Evolutionary conservation across 2,113 vertebrate genomes (phyloP), one percentile per base, ranked within the genome.

Genomic region (Mormoops blainvillei): DNA sequence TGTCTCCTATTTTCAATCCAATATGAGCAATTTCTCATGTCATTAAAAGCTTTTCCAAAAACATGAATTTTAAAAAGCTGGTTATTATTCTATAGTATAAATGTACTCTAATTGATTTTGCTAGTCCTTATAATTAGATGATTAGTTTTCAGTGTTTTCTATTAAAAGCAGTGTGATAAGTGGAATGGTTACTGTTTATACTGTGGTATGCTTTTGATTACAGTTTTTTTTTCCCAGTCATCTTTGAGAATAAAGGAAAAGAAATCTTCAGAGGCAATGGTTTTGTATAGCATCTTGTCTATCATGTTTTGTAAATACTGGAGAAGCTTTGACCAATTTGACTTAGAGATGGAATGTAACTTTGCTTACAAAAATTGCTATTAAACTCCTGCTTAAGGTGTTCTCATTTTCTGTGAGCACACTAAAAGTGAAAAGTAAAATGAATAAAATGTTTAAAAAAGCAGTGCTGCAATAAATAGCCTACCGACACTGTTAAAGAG

Each of bases 351-450:
- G 99, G 99, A 99, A 99, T 99, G 99, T 99, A 99, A 99, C 99
- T 99, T 99, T 99, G 99, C 99, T 99, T 99, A 99, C 99, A 99
- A 99, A 98, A 99, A 99, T 99, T 99, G 99, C 99, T 99, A 99
- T 99, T 99, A 99, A 99, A 99, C 98, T 99, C 98, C 98, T 99
- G 99, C 99, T 99, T 99, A 99, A 99, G 99, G 99, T 99, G 99
- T 99, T 99, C 99, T 99, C 99, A 99, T 99, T 99, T 99, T 99
- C 99, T 99, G 99, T 99, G 99, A 99, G 99, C 99, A 99, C 99
- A 99, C 99, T 99, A 99, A 99, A 99, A 99, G 99, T 99, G 98
- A 99, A 99, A 99, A 99, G 99, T 99, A 99, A 99, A 99, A 99
- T 99, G 99, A 99, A 99, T 99, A 99, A 99, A 99, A 99, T 99